A percentile compares a stretch with the other conserved stretches of the same genome.
Conservation (phyloP, 2,113 vertebrate genomes). For the Oryzias celebensis region DNA sequence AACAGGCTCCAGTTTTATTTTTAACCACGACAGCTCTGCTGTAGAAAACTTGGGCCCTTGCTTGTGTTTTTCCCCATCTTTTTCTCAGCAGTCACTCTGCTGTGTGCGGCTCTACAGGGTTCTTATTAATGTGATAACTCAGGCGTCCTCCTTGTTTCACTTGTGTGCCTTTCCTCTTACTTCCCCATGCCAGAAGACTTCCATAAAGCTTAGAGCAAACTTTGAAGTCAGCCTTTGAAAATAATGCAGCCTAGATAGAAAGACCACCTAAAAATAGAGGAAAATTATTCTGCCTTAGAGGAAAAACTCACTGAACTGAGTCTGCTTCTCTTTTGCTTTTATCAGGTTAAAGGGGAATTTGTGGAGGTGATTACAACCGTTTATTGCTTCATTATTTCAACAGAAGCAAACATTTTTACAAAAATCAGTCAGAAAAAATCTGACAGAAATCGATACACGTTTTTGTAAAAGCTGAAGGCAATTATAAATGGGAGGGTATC, state of each 20-base stretch:
- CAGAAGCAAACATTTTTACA: too few relatives aligned
- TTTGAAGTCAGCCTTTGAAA: conserved; percentile 49
- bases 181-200: conserved; percentile 19
- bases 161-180: conserved; percentile 11
- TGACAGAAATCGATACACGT: too few relatives aligned
- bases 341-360: neutral
- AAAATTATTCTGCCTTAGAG: neutral
- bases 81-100: conserved; percentile 13
- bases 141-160: conserved; percentile 10
- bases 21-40: conserved; percentile 15
- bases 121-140: conserved; percentile 57
- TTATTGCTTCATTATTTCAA: too few relatives aligned
- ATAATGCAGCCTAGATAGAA: neutral
- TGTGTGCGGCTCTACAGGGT: conserved; percentile 16
- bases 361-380: neutral
- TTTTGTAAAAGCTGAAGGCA: too few relatives aligned
- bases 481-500: neutral
- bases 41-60: neutral
- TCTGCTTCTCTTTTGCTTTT: neutral
- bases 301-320: neutral
- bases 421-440: too few relatives aligned
- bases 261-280: conserved; percentile 2
- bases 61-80: conserved; percentile 6
- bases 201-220: conserved; percentile 31
- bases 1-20: conserved; percentile 25